phyloP scores from a whole-genome alignment of 1,140 invertebrate species.

The Ganaspis sp. region DNA sequence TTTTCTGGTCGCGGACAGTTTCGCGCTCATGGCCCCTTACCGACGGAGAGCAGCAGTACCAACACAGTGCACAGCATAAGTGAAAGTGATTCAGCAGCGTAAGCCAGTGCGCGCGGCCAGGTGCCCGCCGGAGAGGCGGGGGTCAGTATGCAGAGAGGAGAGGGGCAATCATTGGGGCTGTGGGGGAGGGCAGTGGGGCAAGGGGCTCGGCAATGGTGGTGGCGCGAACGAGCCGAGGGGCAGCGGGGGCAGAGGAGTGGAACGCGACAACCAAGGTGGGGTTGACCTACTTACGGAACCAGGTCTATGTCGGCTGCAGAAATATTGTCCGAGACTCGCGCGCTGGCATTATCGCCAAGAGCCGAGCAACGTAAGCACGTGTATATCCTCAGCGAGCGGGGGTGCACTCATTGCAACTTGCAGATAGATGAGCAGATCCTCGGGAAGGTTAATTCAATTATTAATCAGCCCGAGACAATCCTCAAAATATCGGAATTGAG shows the following conservation, averaged over 20 bases:
- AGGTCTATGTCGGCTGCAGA: constrained; percentile 76
- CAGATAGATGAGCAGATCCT: constrained; percentile 9
- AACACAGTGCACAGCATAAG: constrained; percentile 67
- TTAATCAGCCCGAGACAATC: neutral
- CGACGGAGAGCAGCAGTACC: constrained; percentile 38
- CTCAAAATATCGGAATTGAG: constrained; percentile 2
- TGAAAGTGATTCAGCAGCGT: constrained; percentile 75
- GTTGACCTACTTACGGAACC: constrained; percentile 83
- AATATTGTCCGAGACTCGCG: constrained; percentile 69
- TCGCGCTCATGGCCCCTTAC: constrained; percentile 26
- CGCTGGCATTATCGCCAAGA: constrained; percentile 35
- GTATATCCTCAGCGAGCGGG: constrained; percentile 34
- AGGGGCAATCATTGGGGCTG: constrained; percentile 41
- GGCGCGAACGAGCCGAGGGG: constrained; percentile 58
- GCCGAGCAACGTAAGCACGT: constrained; percentile 42
- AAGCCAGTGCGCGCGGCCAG: constrained; percentile 74
- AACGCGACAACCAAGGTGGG: constrained; percentile 70
- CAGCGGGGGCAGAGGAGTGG: constrained; percentile 71
- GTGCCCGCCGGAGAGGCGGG: constrained; percentile 71
- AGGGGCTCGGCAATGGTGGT: constrained; percentile 61
- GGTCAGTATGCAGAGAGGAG: constrained; percentile 40
- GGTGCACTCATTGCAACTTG: constrained; percentile 27
- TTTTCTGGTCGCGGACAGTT: neutral
- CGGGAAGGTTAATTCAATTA: constrained; percentile 18
- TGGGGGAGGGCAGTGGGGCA: constrained; percentile 64